These are phyloP conservation scores for Oxytorus armatus DNA, from an alignment of 2,888 invertebrate genomes.

Conservation along the genomic window DNA sequence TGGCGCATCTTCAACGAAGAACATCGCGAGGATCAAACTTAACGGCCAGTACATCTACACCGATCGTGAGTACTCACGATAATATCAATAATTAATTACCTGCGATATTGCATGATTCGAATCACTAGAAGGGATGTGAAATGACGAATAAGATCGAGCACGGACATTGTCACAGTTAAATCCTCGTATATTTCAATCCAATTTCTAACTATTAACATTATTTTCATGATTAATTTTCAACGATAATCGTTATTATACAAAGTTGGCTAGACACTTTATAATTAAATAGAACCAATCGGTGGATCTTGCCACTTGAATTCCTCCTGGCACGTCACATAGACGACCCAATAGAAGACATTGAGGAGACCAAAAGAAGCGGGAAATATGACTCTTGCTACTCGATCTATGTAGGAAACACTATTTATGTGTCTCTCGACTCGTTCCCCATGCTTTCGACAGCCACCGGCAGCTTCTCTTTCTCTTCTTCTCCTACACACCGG, in stretches of 20 bases:
- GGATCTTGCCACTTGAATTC: conserved; percentile 91
- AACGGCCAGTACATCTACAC: no score
- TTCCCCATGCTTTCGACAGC: conserved; percentile 80
- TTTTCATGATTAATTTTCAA: conserved; percentile 12
- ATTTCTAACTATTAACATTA: not conserved
- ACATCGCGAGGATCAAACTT: no score
- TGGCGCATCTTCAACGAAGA: no score
- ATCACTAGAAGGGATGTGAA: no score
- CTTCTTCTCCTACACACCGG: conserved; percentile 86
- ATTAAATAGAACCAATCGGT: conserved; percentile 84
- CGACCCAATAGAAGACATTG: conserved; percentile 95
- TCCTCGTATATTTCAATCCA: conserved; percentile 2
- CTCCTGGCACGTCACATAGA: conserved; percentile 92
- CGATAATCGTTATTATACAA: conserved; percentile 9
- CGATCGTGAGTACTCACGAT: not conserved
- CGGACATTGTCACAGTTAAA: conserved; percentile 19
- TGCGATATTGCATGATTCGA: no score
- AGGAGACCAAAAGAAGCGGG: conserved; percentile 94
- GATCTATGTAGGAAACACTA: conserved; percentile 94
- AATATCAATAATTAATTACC: not conserved
- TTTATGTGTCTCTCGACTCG: conserved; percentile 89
- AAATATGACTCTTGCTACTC: conserved; percentile 92
- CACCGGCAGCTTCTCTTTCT: conserved; percentile 89
- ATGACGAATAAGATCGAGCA: no score
- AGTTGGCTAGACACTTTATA: not conserved